These are phyloP conservation scores for Tokudaia muenninki DNA, from an alignment of 2,797 vertebrate species.

Conservation along the genomic window DNA sequence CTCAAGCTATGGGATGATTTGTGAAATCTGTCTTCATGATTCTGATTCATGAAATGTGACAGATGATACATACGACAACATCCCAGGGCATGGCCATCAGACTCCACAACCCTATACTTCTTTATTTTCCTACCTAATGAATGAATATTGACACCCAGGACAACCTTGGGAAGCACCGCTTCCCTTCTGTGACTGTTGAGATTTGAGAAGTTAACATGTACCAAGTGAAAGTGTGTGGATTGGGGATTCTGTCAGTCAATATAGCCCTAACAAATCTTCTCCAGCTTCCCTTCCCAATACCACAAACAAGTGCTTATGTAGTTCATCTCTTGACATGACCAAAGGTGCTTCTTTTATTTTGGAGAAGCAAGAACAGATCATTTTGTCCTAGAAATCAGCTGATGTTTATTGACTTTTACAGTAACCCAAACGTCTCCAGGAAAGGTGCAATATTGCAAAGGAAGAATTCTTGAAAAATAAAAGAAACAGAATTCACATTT, in stretches of 20 bases:
- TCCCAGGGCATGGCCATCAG: too few species aligned
- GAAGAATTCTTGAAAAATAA: background rate
- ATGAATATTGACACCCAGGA: background rate
- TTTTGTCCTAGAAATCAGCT: constrained; percentile 16
- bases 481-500: background rate
- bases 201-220: background rate
- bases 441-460: background rate
- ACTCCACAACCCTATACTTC: too few species aligned
- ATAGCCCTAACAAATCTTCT: background rate
- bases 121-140: background rate
- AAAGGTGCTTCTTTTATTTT: background rate
- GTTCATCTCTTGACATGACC: background rate
- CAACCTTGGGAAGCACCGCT: background rate
- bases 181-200: background rate
- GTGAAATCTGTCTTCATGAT: background rate
- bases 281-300: background rate
- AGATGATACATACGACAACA: background rate
- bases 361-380: background rate
- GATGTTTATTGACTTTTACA: background rate
- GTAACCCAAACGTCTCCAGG: background rate
- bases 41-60: background rate
- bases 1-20: background rate
- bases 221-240: background rate
- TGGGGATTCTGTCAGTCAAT: background rate
- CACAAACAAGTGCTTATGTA: background rate